Percentiles rank a stretch among this genome's conserved stretches.
These are phyloP conservation scores for Hepsetus odoe DNA, from an alignment of 2,113 vertebrate species.

Conservation along the genomic window DNA sequence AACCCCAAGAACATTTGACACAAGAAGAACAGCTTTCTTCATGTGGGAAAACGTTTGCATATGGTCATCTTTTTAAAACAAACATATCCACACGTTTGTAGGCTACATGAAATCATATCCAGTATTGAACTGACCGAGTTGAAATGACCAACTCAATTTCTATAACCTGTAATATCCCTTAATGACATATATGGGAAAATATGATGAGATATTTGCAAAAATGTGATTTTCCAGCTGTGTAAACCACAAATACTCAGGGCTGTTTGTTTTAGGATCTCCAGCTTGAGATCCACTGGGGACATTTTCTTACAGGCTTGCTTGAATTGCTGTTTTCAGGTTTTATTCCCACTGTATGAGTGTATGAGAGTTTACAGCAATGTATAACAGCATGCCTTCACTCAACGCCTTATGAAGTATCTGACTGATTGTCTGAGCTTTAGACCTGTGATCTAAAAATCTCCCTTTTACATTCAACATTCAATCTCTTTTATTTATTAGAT, in stretches of 20 bases:
- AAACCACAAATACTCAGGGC: slow-evolving; percentile 26
- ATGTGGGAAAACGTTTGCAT: too few relatives aligned
- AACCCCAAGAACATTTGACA: too few relatives aligned
- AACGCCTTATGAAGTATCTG: slow-evolving; percentile 1
- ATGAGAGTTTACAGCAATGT: neutral
- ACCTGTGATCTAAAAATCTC: neutral
- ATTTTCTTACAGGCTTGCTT: neutral
- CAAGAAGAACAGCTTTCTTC: too few relatives aligned
- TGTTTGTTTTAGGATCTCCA: neutral
- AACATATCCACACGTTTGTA: too few relatives aligned
- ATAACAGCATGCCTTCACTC: neutral
- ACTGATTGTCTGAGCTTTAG: neutral
- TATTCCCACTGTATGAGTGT: neutral
- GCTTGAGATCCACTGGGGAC: neutral
- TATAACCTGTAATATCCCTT: too few relatives aligned
- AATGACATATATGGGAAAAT: too few relatives aligned
- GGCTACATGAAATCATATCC: too few relatives aligned
- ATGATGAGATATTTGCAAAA: too few relatives aligned
- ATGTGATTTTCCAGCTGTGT: too few relatives aligned
- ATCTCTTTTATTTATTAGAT: neutral
- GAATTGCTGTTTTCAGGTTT: neutral
- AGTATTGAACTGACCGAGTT: too few relatives aligned
- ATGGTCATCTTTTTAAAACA: too few relatives aligned
- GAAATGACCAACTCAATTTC: too few relatives aligned
- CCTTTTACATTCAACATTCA: neutral